Conservation (phyloP, 1,140 invertebrate species). For the Mylabris phalerata region DNA sequence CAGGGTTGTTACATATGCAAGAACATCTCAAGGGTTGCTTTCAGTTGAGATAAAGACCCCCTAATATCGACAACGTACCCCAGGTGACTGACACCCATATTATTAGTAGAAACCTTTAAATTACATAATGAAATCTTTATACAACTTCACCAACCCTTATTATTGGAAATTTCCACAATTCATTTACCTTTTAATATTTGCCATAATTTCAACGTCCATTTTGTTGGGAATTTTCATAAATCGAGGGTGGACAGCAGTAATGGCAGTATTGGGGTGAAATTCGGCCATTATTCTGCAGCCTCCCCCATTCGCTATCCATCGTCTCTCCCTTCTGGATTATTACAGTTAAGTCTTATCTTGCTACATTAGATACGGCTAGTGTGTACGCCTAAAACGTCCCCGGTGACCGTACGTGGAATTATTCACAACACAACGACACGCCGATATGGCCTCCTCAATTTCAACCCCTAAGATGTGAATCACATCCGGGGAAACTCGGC, state of each 20-base stretch:
- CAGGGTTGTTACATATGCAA: conserved; percentile 5
- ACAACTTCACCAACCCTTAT: too few relatives aligned
- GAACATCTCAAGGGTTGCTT: conserved; percentile 1
- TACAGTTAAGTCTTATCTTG: conserved; percentile 3
- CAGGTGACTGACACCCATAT: too few relatives aligned
- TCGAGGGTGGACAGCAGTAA: too few relatives aligned
- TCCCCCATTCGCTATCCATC: background rate
- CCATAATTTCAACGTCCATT: too few relatives aligned
- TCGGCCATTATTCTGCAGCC: conserved; percentile 2
- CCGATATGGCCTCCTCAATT: conserved; percentile 1
- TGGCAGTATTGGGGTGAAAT: conserved; percentile 2
- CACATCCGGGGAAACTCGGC: conserved; percentile 5
- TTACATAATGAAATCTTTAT: too few relatives aligned
- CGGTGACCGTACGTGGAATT: conserved; percentile 15
- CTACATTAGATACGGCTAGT: conserved; percentile 9
- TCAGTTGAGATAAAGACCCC: too few relatives aligned
- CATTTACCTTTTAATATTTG: too few relatives aligned
- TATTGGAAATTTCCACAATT: too few relatives aligned
- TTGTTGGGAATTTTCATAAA: too few relatives aligned
- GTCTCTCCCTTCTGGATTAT: conserved; percentile 3
- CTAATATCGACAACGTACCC: too few relatives aligned
- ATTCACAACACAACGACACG: background rate
- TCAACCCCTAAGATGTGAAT: conserved; percentile 8
- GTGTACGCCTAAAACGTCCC: conserved; percentile 11
- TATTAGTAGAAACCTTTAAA: too few relatives aligned